These are phyloP conservation scores for Notocelia uddmanniana DNA, from an alignment of 2,888 invertebrate genomes.

Conservation along the genomic window DNA sequence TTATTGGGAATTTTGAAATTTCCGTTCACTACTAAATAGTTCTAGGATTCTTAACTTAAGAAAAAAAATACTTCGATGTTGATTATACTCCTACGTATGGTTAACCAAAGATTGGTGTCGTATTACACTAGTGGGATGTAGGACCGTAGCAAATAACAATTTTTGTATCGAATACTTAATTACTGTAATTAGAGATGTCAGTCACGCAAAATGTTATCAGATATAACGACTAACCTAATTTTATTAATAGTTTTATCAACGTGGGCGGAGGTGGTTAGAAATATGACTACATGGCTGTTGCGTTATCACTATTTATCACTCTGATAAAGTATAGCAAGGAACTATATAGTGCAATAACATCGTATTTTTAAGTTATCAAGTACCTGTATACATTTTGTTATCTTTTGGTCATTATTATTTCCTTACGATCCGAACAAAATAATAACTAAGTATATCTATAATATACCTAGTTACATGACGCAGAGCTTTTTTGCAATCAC, in stretches of 20 bases:
- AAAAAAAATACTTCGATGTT: no score
- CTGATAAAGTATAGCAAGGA: slow-evolving; percentile 26
- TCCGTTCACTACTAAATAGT: no score
- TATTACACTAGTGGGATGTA: no score
- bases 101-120: no score
- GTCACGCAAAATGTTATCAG: slow-evolving; percentile 29
- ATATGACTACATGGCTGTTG: slow-evolving; percentile 36
- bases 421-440: neutral
- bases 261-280: slow-evolving; percentile 36
- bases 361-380: slow-evolving; percentile 28
- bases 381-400: neutral
- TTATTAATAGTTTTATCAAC: slow-evolving; percentile 40
- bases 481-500: no score
- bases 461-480: neutral
- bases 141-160: neutral
- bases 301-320: slow-evolving; percentile 33
- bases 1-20: no score
- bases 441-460: neutral
- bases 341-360: slow-evolving; percentile 29
- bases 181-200: slow-evolving; percentile 19
- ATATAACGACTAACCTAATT: slow-evolving; percentile 35
- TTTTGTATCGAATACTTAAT: neutral
- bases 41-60: no score
- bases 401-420: neutral
- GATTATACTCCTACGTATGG: no score